phyloP scores from a whole-genome alignment of 2,113 vertebrate genomes.

The Chroicocephalus ridibundus region DNA sequence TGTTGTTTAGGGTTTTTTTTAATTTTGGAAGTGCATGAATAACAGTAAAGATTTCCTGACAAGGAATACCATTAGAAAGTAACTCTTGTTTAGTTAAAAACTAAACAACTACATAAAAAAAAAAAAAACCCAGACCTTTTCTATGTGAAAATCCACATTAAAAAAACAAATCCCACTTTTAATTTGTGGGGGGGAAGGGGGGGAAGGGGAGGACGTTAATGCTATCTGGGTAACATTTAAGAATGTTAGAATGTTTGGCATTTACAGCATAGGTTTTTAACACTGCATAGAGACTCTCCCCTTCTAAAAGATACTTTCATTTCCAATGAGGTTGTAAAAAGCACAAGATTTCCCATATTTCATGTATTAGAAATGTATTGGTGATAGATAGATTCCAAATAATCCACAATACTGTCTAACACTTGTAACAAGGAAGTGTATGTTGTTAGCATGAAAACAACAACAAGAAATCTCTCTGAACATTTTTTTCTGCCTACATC shows the following conservation, averaged over 20 bases:
- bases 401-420: background rate
- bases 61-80: background rate
- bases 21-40: background rate
- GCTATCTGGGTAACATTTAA: background rate
- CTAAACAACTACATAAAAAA: background rate
- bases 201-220: background rate
- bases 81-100: background rate
- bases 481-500: background rate
- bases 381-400: background rate
- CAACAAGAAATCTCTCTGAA: background rate
- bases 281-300: background rate
- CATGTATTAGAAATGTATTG: background rate
- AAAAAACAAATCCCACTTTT: background rate
- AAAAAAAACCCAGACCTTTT: background rate
- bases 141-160: background rate
- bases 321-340: background rate
- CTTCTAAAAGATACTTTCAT: background rate
- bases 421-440: background rate
- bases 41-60: background rate
- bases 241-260: background rate
- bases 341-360: background rate
- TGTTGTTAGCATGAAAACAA: background rate
- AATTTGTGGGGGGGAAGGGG: rapidly evolving
- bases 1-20: background rate
- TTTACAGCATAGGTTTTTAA: background rate